phyloP scores from a whole-genome alignment of 2,797 vertebrate species.

The Chrysocyon brachyurus region DNA sequence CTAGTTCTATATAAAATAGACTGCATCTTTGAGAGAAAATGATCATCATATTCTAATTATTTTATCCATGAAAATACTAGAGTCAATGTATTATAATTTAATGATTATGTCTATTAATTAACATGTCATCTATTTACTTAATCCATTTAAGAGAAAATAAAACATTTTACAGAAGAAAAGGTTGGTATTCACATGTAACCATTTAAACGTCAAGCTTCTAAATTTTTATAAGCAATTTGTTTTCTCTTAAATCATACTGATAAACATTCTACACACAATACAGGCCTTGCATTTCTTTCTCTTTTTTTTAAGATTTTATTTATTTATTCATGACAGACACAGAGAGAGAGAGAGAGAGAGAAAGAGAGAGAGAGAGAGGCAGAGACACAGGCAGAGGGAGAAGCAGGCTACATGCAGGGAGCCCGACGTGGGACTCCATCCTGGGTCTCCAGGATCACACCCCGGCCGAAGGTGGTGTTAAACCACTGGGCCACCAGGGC shows the following conservation, averaged over 20 bases:
- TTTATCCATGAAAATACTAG: neutral
- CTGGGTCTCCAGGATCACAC: too few relatives aligned
- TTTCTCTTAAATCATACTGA: neutral
- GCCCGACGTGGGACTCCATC: too few relatives aligned
- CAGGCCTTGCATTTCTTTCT: too few relatives aligned
- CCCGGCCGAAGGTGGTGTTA: too few relatives aligned
- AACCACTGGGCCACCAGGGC: too few relatives aligned
- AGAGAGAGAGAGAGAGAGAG: too few relatives aligned
- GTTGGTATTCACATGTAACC: neutral
- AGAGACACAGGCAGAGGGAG: too few relatives aligned
- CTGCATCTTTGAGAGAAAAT: neutral
- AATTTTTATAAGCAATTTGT: neutral
- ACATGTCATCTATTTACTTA: neutral
- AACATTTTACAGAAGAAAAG: neutral
- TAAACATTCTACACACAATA: neutral
- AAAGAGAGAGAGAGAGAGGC: too few relatives aligned
- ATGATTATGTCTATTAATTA: neutral
- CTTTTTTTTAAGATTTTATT: too few relatives aligned
- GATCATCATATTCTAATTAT: neutral
- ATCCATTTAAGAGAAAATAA: neutral
- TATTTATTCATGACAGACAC: too few relatives aligned
- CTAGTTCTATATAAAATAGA: neutral
- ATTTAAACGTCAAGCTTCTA: neutral
- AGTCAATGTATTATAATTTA: neutral
- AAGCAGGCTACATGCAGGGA: too few relatives aligned